phyloP scores from a whole-genome alignment of 1,140 invertebrate genomes.

The Oedothorax gibbosus region DNA sequence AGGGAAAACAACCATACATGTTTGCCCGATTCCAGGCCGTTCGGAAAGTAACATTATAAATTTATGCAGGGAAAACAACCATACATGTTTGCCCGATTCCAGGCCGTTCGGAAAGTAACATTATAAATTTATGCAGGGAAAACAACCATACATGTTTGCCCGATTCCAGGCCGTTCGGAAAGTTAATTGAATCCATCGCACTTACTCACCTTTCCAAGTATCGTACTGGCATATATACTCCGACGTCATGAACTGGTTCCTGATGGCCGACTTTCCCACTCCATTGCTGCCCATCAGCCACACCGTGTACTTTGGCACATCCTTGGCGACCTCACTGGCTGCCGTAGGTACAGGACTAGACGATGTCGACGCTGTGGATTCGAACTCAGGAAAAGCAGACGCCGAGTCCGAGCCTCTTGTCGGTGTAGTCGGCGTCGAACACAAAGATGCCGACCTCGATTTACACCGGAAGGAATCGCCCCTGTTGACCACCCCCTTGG shows the following conservation, averaged over 20 bases:
- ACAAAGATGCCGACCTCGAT: slow-evolving; percentile 67
- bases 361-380: slow-evolving; percentile 61
- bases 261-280: slow-evolving; percentile 91
- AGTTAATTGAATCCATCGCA: background rate
- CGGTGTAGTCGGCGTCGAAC: slow-evolving; percentile 39
- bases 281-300: slow-evolving; percentile 86
- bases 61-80: no score
- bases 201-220: slow-evolving; percentile 73
- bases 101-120: no score
- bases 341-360: slow-evolving; percentile 69
- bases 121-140: no score
- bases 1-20: no score
- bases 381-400: slow-evolving; percentile 33
- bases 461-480: slow-evolving; percentile 76
- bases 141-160: no score
- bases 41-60: no score
- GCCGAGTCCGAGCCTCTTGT: background rate
- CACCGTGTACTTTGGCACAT: slow-evolving; percentile 78
- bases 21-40: no score
- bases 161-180: no score
- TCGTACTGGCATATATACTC: slow-evolving; percentile 95
- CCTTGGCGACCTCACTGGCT: background rate
- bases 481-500: slow-evolving; percentile 83
- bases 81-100: no score
- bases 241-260: slow-evolving; percentile 93